Evolutionary conservation across 2,797 vertebrate genomes (phyloP).

Genomic region (Percopsis omiscomaycus): DNA sequence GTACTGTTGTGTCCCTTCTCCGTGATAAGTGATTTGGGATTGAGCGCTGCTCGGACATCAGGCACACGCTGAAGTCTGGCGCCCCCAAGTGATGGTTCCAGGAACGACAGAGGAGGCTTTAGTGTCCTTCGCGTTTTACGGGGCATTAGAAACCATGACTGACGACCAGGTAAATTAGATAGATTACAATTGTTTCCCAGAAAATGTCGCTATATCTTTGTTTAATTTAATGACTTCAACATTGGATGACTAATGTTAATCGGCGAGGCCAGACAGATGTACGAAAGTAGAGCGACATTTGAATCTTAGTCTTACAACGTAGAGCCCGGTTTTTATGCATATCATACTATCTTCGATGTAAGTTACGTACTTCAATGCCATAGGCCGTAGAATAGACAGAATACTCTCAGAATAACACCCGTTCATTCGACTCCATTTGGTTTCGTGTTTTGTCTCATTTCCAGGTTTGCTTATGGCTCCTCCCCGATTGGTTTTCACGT

Average conservation of each 20-base stretch:
- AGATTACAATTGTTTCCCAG: background rate
- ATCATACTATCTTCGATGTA: slow-evolving; percentile 31
- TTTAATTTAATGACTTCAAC: no score
- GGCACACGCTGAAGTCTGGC: slow-evolving; percentile 68
- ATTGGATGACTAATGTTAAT: no score
- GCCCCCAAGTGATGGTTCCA: slow-evolving; percentile 77
- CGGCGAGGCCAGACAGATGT: background rate
- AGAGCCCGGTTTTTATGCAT: accelerated
- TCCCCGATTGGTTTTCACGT: slow-evolving; percentile 26
- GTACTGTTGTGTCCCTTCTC: slow-evolving; percentile 63
- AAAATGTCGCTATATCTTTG: background rate
- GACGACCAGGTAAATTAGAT: slow-evolving; percentile 12
- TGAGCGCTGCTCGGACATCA: slow-evolving; percentile 60
- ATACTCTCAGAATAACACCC: background rate
- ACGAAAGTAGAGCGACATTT: background rate
- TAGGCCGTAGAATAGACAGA: no score
- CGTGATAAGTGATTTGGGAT: slow-evolving; percentile 75
- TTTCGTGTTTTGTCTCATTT: slow-evolving; percentile 34
- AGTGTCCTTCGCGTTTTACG: slow-evolving; percentile 75
- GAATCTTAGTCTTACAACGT: background rate
- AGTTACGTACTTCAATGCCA: background rate
- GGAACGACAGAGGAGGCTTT: slow-evolving; percentile 82
- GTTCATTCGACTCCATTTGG: background rate
- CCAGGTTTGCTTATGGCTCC: slow-evolving; percentile 34
- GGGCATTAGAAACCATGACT: slow-evolving; percentile 81